Conservation (phyloP, 2,797 vertebrate genomes). For the Oreortyx pictus region DNA sequence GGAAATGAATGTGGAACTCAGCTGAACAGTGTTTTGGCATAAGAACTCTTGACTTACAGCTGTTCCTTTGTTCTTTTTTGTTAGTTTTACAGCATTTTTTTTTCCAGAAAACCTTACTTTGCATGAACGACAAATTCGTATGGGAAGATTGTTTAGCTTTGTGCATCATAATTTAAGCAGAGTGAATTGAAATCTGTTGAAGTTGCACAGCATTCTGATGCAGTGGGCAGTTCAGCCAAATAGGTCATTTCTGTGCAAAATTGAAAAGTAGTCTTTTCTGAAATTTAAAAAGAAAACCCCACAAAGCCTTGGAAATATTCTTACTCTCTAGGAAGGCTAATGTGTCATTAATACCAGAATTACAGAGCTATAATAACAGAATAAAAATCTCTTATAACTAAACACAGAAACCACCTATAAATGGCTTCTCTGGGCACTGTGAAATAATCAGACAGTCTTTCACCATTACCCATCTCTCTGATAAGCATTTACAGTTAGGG, state of each 20-base stretch:
- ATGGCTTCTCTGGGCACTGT: not conserved
- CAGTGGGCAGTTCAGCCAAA: constrained; percentile 22
- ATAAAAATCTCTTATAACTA: not conserved
- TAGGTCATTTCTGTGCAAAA: constrained; percentile 24
- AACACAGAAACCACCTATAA: not conserved
- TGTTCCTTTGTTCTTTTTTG: constrained; percentile 72
- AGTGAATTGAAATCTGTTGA: constrained; percentile 38
- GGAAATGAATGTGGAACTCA: constrained; percentile 71
- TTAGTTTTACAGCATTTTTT: constrained; percentile 50
- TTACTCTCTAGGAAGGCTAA: not conserved
- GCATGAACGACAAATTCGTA: constrained; percentile 67
- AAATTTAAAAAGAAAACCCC: not conserved
- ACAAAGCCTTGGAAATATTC: not conserved
- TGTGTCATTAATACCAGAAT: not conserved
- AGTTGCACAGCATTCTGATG: constrained; percentile 20
- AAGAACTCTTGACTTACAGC: constrained; percentile 73
- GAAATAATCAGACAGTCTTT: not conserved
- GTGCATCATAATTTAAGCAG: constrained; percentile 53
- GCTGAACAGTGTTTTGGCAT: constrained; percentile 71
- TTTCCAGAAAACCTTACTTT: constrained; percentile 65
- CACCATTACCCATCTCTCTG: not conserved
- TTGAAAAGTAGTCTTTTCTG: not conserved
- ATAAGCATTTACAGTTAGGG: not conserved
- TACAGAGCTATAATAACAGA: not conserved
- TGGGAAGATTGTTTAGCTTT: constrained; percentile 57